A percentile compares a stretch with the other conserved stretches of the same genome.
These are phyloP conservation scores for Drosophila neonasuta DNA, from an alignment of 2,888 invertebrate genomes.

Conservation along the genomic window DNA sequence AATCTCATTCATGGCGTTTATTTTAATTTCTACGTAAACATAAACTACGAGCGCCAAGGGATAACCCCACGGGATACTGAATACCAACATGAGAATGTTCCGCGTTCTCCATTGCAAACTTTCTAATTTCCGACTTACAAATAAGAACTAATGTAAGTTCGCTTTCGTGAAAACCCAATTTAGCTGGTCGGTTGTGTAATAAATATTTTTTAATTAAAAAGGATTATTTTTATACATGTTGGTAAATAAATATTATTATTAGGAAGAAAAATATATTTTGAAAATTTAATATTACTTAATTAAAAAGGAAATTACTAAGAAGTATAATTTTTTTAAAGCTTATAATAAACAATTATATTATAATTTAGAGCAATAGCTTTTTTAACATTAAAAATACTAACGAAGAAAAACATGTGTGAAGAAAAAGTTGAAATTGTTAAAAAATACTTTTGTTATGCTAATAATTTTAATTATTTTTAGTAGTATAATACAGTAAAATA, in stretches of 20 bases:
- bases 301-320: too few species aligned
- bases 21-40: constrained; percentile 79
- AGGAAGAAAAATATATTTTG: too few species aligned
- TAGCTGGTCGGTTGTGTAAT: background rate
- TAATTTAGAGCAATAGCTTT: too few species aligned
- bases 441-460: too few species aligned
- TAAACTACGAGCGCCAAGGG: constrained; percentile 76
- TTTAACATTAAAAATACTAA: too few species aligned
- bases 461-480: too few species aligned
- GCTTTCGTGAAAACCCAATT: constrained; percentile 15
- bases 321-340: too few species aligned
- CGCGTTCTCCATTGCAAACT: constrained; percentile 42
- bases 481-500: background rate
- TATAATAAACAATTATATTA: too few species aligned
- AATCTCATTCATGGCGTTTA: constrained; percentile 79
- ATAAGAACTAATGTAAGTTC: constrained; percentile 30
- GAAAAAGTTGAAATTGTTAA: too few species aligned
- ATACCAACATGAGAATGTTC: constrained; percentile 15
- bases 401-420: too few species aligned
- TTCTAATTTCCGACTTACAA: constrained; percentile 39
- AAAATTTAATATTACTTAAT: too few species aligned
- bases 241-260: background rate
- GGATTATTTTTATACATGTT: background rate
- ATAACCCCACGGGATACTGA: constrained; percentile 43
- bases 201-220: background rate